phyloP scores from a whole-genome alignment of 2,797 vertebrate genomes.

The Macroramphosus scolopax region DNA sequence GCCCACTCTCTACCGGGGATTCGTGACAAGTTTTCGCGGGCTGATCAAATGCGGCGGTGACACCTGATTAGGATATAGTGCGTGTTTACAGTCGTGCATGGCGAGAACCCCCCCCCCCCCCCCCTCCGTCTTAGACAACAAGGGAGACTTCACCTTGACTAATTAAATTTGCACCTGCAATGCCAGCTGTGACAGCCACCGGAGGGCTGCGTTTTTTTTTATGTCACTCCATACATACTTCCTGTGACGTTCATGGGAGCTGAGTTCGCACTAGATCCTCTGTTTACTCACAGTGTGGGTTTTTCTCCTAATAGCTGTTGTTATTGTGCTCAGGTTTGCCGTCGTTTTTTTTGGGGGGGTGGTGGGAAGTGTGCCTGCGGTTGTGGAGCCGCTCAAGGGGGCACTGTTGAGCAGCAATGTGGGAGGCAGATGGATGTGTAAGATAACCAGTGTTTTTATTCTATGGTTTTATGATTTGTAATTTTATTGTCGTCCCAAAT shows the following conservation, averaged over 20 bases:
- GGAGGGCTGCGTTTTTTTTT: conserved; percentile 78
- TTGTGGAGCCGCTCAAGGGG: conserved; percentile 14
- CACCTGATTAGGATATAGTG: conserved; percentile 91
- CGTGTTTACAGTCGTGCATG: conserved; percentile 91
- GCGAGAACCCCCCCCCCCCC: conserved; percentile 71
- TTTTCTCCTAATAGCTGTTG: conserved; percentile 42
- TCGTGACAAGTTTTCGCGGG: conserved; percentile 89
- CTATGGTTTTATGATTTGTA: neutral
- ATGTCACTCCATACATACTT: conserved; percentile 76
- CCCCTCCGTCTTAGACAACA: conserved; percentile 77
- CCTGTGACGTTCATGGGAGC: conserved; percentile 70
- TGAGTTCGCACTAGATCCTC: conserved; percentile 53
- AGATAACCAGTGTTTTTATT: conserved; percentile 1
- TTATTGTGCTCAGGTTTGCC: conserved; percentile 46
- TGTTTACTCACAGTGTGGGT: conserved; percentile 49
- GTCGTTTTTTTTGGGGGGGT: conserved; percentile 15
- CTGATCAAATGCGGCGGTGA: conserved; percentile 93
- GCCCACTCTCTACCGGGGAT: conserved; percentile 90
- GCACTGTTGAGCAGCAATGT: conserved; percentile 27
- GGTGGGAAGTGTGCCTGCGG: neutral
- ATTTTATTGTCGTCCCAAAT: neutral
- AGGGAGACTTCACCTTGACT: conserved; percentile 87
- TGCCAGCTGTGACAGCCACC: conserved; percentile 85
- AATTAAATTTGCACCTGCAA: conserved; percentile 96
- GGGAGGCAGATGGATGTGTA: neutral